Base-by-base conservation (phyloP, 2,797 vertebrate species). In the Sebastes reedi region DNA sequence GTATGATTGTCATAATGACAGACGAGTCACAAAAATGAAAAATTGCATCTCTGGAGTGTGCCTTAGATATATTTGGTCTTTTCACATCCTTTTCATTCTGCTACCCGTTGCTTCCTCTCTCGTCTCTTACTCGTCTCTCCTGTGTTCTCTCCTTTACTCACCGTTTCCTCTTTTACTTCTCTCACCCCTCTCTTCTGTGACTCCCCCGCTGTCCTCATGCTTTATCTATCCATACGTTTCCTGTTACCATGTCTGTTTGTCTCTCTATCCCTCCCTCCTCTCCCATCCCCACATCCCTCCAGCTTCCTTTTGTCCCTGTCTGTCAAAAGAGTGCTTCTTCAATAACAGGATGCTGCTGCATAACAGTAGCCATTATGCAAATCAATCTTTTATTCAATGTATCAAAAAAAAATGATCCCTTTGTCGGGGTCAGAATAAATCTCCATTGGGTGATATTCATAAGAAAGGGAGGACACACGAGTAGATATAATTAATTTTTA, bases 321-420 rank as follows among this genome's bases (percentile, higher is more conserved):
- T 66, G 55, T 91, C 87, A 87, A 79, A 84, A 73, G 36, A 74
- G 6, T 18, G 72, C 78, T 80, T 81, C 70, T 76, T 83, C 77
- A 81, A 64, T 86, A 85, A 83, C 83, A 87, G 79, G 72, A 85
- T 68, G 79, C 80, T 78, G 83, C 80, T 54, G 71, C 82, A 67
- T 73, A 78, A 84, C 80, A 77, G 64, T 55, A 67, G 67, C 79
- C 62, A 84, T 89, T 88, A 89, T 90, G 88, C 72, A 90, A 89
- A 91, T 89, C 25, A 11, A 75, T 73, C 77, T 82, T 88, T 83
- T 81, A 83, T 83, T 87, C 80, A 79, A 29, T 46, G 58, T 84
- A 74, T 89, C 25, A 80, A 67, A 83, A 64, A 83, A 64, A 83
- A 82, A 54, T 30, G 36, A 62, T 73, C 25, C 70, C 78, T 85